These are phyloP conservation scores for Cephalopholis sonnerati DNA, from an alignment of 2,113 vertebrate species.

Conservation along the genomic window DNA sequence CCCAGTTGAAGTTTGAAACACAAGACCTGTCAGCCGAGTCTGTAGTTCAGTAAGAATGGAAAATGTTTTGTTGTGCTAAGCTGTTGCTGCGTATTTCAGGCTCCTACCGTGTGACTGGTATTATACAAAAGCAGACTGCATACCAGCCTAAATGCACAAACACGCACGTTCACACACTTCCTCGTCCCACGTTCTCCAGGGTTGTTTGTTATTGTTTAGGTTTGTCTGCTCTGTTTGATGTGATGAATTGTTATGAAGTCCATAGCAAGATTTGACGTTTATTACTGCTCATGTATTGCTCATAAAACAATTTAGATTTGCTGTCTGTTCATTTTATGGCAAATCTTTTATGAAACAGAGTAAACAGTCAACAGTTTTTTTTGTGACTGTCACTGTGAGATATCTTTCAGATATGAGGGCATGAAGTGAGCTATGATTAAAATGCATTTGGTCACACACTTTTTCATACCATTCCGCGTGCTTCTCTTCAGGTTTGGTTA, in stretches of 20 bases:
- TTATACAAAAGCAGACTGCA: slow-evolving; percentile 42
- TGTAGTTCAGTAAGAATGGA: slow-evolving; percentile 11
- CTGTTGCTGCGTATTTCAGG: slow-evolving; percentile 41
- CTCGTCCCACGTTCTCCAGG: background rate
- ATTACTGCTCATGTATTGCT: background rate
- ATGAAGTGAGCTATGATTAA: background rate
- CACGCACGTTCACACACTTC: slow-evolving; percentile 16
- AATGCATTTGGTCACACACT: background rate
- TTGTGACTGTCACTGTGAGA: background rate
- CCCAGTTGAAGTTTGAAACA: background rate
- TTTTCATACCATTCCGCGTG: background rate
- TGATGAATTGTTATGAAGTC: background rate
- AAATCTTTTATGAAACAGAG: background rate
- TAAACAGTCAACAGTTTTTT: background rate
- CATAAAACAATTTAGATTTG: background rate
- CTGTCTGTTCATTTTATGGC: background rate
- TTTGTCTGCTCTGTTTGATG: background rate
- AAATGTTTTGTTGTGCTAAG: slow-evolving; percentile 32
- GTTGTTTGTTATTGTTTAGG: slow-evolving; percentile 2
- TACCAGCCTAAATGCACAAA: background rate
- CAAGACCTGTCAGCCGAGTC: background rate
- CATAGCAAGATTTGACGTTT: background rate
- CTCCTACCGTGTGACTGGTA: slow-evolving; percentile 31
- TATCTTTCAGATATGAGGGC: background rate
- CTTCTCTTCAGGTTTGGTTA: background rate